phyloP scores from a whole-genome alignment of 2,113 vertebrate species.

The Panthera uncia region DNA sequence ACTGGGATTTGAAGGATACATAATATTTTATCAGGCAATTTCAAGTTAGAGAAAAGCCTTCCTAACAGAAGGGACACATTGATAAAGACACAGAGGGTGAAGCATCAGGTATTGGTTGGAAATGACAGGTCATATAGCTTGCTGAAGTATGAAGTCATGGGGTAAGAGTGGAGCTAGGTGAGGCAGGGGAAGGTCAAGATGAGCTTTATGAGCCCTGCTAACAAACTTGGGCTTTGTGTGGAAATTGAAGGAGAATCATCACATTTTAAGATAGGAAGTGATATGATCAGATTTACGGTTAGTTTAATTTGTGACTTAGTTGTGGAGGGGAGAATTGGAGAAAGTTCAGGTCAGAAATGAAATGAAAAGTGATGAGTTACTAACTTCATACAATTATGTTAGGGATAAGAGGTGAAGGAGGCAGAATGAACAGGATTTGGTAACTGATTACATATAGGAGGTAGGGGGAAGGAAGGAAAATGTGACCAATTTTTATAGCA shows the following conservation, averaged over 20 bases:
- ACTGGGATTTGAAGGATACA: neutral
- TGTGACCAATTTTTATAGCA: neutral
- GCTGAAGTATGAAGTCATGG: neutral
- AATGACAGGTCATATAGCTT: neutral
- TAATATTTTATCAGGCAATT: neutral
- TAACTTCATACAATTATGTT: neutral
- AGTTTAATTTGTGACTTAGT: neutral
- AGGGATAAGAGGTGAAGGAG: neutral
- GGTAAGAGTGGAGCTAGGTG: neutral
- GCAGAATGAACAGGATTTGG: neutral
- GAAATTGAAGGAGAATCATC: neutral
- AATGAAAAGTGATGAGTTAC: neutral
- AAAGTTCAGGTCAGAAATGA: neutral
- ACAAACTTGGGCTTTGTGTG: neutral
- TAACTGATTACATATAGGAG: neutral
- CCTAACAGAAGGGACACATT: neutral
- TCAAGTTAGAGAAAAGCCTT: neutral
- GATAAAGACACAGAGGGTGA: neutral
- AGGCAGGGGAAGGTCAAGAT: neutral
- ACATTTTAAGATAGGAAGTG: neutral
- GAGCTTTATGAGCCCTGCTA: neutral
- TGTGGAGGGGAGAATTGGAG: neutral
- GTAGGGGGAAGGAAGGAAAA: neutral
- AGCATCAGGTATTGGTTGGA: neutral
- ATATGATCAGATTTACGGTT: neutral